Conservation (phyloP, 2,113 vertebrate species). For the Mionectes macconnelli region DNA sequence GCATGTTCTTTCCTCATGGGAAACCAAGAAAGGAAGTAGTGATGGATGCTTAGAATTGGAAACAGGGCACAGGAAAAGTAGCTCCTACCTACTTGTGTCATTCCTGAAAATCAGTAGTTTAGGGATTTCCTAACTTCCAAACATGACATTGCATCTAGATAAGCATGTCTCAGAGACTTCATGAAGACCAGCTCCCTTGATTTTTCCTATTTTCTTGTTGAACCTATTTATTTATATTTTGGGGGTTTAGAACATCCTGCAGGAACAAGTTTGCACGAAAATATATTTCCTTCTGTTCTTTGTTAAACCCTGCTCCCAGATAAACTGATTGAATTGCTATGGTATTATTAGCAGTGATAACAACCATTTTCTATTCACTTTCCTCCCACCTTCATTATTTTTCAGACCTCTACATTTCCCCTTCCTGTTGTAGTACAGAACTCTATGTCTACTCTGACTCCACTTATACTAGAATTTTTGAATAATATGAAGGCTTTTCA, state of each 20-base stretch:
- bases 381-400: constrained; percentile 2
- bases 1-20: background rate
- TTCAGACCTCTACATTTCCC: background rate
- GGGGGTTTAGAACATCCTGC: background rate
- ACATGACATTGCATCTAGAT: background rate
- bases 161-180: background rate
- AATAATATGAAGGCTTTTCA: background rate
- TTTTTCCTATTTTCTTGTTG: background rate
- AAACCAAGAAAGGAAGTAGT: background rate
- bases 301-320: background rate
- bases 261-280: background rate
- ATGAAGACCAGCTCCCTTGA: background rate
- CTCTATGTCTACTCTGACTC: background rate
- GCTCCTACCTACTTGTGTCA: background rate
- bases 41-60: background rate
- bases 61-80: background rate
- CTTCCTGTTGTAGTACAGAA: constrained; percentile 4
- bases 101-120: background rate
- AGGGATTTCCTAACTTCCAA: background rate
- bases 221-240: background rate
- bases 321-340: background rate
- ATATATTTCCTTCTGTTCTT: background rate
- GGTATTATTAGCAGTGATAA: background rate
- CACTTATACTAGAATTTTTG: background rate
- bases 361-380: background rate